Evolutionary conservation across 2,113 vertebrate species (phyloP).

Genomic region (Hipposideros armiger): DNA sequence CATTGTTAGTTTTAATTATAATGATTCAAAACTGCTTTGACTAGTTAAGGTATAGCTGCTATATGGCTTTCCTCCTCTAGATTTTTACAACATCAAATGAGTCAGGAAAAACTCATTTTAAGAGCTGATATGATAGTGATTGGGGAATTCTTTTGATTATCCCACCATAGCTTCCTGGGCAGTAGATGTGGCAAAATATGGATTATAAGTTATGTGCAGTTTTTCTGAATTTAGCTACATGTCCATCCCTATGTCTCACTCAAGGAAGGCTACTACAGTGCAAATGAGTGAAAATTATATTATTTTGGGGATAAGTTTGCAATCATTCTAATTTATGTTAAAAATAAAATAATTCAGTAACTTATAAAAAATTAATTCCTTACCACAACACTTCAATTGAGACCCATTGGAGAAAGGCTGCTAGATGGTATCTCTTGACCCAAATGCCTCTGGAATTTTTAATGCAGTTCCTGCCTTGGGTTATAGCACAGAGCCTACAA

Average conservation of each 20-base stretch:
- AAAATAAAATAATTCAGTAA: neutral
- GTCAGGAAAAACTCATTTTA: neutral
- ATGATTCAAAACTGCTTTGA: constrained; percentile 2
- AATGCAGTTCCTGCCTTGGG: neutral
- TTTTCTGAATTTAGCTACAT: neutral
- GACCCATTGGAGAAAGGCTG: neutral
- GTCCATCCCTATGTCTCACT: neutral
- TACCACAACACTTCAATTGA: neutral
- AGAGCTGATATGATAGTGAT: neutral
- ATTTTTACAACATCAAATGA: constrained; percentile 25
- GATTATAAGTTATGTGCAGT: neutral
- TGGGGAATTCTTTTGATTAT: neutral
- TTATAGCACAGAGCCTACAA: neutral
- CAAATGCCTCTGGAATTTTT: neutral
- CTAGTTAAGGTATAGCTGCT: neutral
- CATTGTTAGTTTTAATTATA: neutral
- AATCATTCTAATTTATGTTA: neutral
- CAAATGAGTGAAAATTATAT: neutral
- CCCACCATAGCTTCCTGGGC: neutral
- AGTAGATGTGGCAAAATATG: neutral
- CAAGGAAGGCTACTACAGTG: neutral
- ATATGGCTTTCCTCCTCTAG: neutral
- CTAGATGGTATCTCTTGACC: neutral
- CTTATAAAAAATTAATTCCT: neutral
- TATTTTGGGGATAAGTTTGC: neutral